Conservation (phyloP, 2,113 vertebrate species). For the Ceyx melanurus region DNA sequence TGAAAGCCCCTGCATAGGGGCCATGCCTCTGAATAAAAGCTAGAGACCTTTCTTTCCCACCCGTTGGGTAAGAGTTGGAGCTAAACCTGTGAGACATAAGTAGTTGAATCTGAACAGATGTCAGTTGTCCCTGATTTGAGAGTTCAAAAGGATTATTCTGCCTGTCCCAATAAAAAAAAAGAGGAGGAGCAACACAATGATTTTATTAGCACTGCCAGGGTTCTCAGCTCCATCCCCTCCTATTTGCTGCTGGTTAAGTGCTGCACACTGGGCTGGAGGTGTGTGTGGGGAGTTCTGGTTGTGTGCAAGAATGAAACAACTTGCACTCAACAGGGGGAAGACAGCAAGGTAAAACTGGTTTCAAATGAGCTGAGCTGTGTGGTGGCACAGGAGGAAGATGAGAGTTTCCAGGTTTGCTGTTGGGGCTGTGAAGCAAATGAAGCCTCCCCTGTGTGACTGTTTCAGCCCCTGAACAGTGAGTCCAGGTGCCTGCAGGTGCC, state of each 20-base stretch:
- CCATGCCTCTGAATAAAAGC: slow-evolving; percentile 3
- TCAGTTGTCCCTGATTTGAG: not conserved
- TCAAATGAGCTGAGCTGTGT: not conserved
- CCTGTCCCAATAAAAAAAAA: not conserved
- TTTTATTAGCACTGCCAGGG: slow-evolving; percentile 19
- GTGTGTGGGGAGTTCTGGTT: not conserved
- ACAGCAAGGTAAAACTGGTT: not conserved
- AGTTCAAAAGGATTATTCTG: slow-evolving; percentile 57
- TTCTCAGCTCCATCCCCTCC: slow-evolving; percentile 1
- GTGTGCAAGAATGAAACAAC: not conserved
- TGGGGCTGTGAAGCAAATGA: not conserved
- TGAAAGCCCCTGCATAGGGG: not conserved
- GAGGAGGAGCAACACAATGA: not conserved
- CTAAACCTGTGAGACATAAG: slow-evolving; percentile 31
- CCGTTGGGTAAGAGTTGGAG: not conserved
- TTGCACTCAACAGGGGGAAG: not conserved
- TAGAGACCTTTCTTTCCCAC: slow-evolving; percentile 40
- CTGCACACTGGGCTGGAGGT: slow-evolving; percentile 21
- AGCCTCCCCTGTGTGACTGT: not conserved
- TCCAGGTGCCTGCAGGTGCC: not conserved
- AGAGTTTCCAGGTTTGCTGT: not conserved
- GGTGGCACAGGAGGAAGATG: not conserved
- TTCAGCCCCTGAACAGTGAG: not conserved
- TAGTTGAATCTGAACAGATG: slow-evolving; percentile 25
- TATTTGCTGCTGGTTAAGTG: slow-evolving; percentile 40